A percentile compares a stretch with the other conserved stretches of the same genome.
phyloP scores from a whole-genome alignment of 2,888 invertebrate genomes.

The Neria commutata region DNA sequence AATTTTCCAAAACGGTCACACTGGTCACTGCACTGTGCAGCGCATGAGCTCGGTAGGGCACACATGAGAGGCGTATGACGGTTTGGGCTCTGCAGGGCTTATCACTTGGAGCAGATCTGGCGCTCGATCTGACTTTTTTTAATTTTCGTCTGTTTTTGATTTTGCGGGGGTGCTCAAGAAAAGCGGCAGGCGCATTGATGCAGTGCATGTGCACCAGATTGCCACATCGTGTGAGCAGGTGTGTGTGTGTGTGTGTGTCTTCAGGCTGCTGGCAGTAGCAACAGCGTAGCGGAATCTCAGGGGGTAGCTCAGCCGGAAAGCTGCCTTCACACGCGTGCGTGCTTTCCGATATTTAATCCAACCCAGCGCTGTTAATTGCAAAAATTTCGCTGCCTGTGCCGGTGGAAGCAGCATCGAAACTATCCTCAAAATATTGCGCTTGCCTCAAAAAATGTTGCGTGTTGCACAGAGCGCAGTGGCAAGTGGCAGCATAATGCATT shows the following conservation, averaged over 20 bases:
- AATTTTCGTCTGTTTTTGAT: background rate
- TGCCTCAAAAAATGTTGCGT: too few species aligned
- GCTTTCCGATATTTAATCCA: constrained; percentile 51
- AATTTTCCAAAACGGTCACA: too few species aligned
- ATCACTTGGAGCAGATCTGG: constrained; percentile 16
- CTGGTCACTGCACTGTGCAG: too few species aligned
- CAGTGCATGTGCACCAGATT: constrained; percentile 15
- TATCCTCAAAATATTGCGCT: too few species aligned
- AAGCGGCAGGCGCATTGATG: constrained; percentile 12
- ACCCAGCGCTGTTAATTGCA: constrained; percentile 50
- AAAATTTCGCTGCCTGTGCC: constrained; percentile 22
- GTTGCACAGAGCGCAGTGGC: too few species aligned
- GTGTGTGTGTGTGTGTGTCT: background rate
- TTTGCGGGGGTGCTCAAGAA: background rate
- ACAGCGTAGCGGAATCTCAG: background rate
- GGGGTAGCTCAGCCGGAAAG: background rate
- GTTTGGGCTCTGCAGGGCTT: constrained; percentile 2
- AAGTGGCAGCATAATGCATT: too few species aligned
- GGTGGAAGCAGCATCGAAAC: background rate
- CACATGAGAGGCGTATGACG: too few species aligned
- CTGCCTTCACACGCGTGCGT: constrained; percentile 36
- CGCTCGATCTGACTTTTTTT: background rate
- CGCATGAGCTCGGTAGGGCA: too few species aligned
- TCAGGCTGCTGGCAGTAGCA: background rate
- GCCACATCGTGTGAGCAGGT: background rate